Evolutionary conservation across 1,140 invertebrate species (phyloP), one percentile per base, ranked within the genome.

Genomic region (Leucophenga varia): DNA sequence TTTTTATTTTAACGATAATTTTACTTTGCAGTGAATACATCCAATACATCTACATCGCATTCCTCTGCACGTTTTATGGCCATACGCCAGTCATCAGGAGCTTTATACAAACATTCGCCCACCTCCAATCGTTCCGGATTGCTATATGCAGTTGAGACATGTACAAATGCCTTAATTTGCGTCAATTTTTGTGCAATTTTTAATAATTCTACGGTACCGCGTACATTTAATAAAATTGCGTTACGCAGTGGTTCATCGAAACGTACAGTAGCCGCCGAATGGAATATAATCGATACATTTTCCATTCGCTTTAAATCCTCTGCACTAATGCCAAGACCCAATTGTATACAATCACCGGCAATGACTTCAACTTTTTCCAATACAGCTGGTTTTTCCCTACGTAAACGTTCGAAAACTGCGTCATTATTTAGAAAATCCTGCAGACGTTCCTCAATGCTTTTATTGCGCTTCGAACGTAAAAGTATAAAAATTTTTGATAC

Each of bases 251-350:
- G 78, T 67, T 95, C 93, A 63, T 91, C 85, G 25, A 55, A 55
- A 39, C 53, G 35, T 4, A 97, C 86, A 37, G 89, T 95, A 0
- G 95, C 94, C 1, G 94, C 95, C 0, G 86, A 86, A 70, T 97
- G 93, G 72, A 94, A 95, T 8, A 97, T 83, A n/a, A 97, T 79
- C 3, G 88, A 84, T 0, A 95, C 86, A 44, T 49, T 44, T 49
- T 49, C 14, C 9, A 49, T 8, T 14, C 25, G 8, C 38, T 43
- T 38, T 2, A 18, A n/a, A 18, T 13, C 14, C 18, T 43, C 40
- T 17, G 1, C 9, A 7, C 14, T 37, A 3, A 49, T 43, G 16
- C 34, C 40, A 10, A 49, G 25, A 5, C 22, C 7, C 2, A 35
- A 39, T 3, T 18, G 18, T 36, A 21, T n/a, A 6, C 19, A 31